phyloP scores from a whole-genome alignment of 2,888 invertebrate genomes.

The Tetragnatha montana region DNA sequence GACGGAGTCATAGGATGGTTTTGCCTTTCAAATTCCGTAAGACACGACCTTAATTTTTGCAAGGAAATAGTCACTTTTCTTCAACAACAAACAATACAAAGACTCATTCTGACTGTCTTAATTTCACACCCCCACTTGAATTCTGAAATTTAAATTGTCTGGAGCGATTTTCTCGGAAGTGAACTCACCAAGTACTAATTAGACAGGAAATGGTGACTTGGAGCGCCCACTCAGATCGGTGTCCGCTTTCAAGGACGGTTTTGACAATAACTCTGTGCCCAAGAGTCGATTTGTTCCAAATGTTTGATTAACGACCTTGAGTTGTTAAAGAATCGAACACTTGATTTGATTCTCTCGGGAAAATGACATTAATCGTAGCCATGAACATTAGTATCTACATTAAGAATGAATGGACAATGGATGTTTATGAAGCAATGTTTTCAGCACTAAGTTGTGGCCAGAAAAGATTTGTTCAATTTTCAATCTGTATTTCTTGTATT shows the following conservation, averaged over 20 bases:
- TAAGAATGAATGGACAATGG: not conserved
- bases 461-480: not conserved
- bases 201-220: not conserved
- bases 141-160: too few species aligned
- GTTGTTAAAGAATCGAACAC: not conserved
- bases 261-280: not conserved
- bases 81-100: too few species aligned
- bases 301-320: not conserved
- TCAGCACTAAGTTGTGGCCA: not conserved
- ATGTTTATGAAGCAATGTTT: not conserved
- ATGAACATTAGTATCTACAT: too few species aligned
- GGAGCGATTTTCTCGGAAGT: too few species aligned
- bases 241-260: not conserved
- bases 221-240: not conserved
- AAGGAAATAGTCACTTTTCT: too few species aligned
- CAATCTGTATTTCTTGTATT: not conserved
- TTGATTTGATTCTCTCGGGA: not conserved
- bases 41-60: too few species aligned
- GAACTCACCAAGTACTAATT: too few species aligned
- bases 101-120: too few species aligned
- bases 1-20: too few species aligned
- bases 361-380: too few species aligned
- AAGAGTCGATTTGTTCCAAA: not conserved
- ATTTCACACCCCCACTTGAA: too few species aligned
- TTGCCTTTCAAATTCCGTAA: too few species aligned